Base-by-base conservation (phyloP, 2,797 vertebrate genomes). In the Cercopithecus hamlyni region DNA sequence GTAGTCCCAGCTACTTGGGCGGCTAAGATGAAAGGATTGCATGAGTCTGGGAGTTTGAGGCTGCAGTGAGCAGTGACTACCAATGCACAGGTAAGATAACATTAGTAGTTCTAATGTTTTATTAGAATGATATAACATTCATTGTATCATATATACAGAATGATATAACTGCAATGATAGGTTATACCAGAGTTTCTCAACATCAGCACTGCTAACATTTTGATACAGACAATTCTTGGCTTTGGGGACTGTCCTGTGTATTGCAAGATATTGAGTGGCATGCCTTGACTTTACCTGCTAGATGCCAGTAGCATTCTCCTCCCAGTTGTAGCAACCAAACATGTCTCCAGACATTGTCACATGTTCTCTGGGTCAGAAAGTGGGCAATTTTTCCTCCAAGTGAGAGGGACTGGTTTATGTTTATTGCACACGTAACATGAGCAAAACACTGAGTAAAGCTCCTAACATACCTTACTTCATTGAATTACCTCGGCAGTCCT, bases 221-320 rank as follows among this genome's bases (percentile, higher is more conserved):
- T 52, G 48, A 80, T 15, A 41, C 24, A 80, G 48, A 52, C 11
- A 52, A n/a, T 52, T 50, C 33, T 52, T 52, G n/a, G 33, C 20
- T 77, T n/a, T 10, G 33, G 20, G 11, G 33, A 33, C 33, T 80
- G 1, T 20, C 27, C 11, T 24, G 22, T 48, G 5, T 3, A 1
- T 4, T 27, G 1, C 0, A 50, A 20, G 9, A 30, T 81, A 7
- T 9, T 41, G 0, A 77, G 4, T 2, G 48, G 8, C 10, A 64
- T 72, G 36, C 48, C n/a, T 52, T 80, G 13, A 26, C 77, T 80
- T n/a, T 7, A 36, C 4, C 77, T 55, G 2, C 73, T 17, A 76
- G 41, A 43, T 43, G 73, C 33, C 20, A 15, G 12, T 9, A 80
- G 77, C 48, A 8, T 26, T 4, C 7, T 45, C n/a, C 12, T 79